These are phyloP conservation scores for Thysanoteuthis rhombus DNA, from an alignment of 2,888 invertebrate species.

Conservation along the genomic window DNA sequence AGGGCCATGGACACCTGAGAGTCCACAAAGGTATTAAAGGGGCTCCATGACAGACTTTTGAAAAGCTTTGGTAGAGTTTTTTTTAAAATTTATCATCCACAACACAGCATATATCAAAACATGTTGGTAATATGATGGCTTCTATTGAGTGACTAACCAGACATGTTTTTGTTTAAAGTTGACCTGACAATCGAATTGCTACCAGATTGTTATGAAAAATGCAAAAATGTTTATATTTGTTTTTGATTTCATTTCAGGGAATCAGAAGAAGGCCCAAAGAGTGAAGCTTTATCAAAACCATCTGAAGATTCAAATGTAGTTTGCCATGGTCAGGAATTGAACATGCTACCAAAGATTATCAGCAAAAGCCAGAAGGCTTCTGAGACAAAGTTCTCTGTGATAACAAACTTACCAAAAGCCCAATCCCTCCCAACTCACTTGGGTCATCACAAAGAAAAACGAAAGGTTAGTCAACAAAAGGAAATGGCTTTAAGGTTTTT, in stretches of 20 bases:
- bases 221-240: not conserved
- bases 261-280: conserved; percentile 21
- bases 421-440: conserved; percentile 54
- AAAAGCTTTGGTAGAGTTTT: too few relatives aligned
- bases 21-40: too few relatives aligned
- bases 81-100: too few relatives aligned
- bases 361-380: conserved; percentile 36
- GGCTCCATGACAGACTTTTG: too few relatives aligned
- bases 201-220: too few relatives aligned
- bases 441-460: conserved; percentile 33
- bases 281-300: not conserved
- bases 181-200: too few relatives aligned
- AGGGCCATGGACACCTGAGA: too few relatives aligned
- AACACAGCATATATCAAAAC: too few relatives aligned
- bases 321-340: not conserved
- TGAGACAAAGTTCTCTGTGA: conserved; percentile 45
- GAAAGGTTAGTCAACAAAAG: not conserved
- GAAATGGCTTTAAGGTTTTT: not conserved
- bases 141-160: too few relatives aligned
- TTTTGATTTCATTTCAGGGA: conserved; percentile 21
- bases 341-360: not conserved
- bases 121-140: too few relatives aligned
- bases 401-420: conserved; percentile 57
- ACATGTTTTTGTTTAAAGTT: not conserved
- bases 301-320: not conserved